Evolutionary conservation across 1,140 invertebrate genomes (phyloP), one percentile per base, ranked within the genome.

Genomic region (Triops longicaudatus): DNA sequence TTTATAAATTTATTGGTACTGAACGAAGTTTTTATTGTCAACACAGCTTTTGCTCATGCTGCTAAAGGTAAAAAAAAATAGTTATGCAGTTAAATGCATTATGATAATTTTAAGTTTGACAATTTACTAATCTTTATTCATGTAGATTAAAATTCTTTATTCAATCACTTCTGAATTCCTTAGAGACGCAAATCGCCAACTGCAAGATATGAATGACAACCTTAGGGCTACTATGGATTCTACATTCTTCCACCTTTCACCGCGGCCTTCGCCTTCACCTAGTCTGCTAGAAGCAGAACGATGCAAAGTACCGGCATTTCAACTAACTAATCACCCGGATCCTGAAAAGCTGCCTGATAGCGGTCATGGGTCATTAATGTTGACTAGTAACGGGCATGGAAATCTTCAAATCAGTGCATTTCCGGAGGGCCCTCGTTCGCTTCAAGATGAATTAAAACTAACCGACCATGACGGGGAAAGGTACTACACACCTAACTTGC

Each of bases 181-280:
- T 80, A 88, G 87, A 79, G 86, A 88, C 80, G 87, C 88, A 12
- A 90, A 90, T 80, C 85, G 86, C 79, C 85, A 85, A 75, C 81
- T 90, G 1, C 87, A 88, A 79, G 88, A 90, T 79, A 87, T 88
- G 6, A 89, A 89, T 80, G 89, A 89, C 79, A 86, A 85, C 80
- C 82, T 89, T 22, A 79, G 86, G 73, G 83, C 81, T 50, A 82
- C 83, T 22, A 79, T 87, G 28, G 85, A 86, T 73, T 78, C 73
- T 14, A 76, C 74, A n/a, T 75, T 73, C 63, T 73, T 77, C 1
- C 75, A 74, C 41, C 37, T 4, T 79, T 78, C 42, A 75, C 78
- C 37, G 10, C 73, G 22, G 26, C 73, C 71, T 78, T 73, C 74
- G 76, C 74, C n/a, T 75, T 42, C 44, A 78, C 76, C 73, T 73